These are phyloP conservation scores for Chrysemys picta DNA, from an alignment of 2,113 vertebrate species.

Conservation along the genomic window DNA sequence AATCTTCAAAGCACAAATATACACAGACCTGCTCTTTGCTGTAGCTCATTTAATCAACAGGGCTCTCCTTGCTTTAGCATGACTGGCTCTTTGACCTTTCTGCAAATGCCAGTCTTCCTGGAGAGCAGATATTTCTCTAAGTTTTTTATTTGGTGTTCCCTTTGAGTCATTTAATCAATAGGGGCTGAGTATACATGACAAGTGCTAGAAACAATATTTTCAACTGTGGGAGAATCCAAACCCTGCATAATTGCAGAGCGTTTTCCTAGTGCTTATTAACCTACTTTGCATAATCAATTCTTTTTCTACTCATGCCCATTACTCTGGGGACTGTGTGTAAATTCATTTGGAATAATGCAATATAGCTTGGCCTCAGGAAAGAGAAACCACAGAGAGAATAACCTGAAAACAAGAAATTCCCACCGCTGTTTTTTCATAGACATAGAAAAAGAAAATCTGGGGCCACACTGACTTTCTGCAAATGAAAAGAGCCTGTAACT, in stretches of 20 bases:
- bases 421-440: not conserved
- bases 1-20: not conserved
- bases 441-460: not conserved
- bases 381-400: not conserved
- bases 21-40: not conserved
- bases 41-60: not conserved
- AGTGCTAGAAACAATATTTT: not conserved
- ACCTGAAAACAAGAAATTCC: not conserved
- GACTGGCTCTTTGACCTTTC: not conserved
- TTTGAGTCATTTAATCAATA: not conserved
- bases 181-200: accelerated
- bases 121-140: not conserved
- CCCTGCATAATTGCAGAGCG: not conserved
- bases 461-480: not conserved
- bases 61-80: not conserved
- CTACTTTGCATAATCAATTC: not conserved
- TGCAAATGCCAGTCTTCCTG: not conserved
- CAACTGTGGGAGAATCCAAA: not conserved
- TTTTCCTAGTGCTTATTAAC: not conserved
- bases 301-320: not conserved
- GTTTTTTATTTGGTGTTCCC: not conserved
- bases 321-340: not conserved
- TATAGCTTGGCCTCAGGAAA: not conserved
- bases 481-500: not conserved
- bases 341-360: not conserved